phyloP scores from a whole-genome alignment of 1,140 invertebrate species.

The Helicoverpa zea region DNA sequence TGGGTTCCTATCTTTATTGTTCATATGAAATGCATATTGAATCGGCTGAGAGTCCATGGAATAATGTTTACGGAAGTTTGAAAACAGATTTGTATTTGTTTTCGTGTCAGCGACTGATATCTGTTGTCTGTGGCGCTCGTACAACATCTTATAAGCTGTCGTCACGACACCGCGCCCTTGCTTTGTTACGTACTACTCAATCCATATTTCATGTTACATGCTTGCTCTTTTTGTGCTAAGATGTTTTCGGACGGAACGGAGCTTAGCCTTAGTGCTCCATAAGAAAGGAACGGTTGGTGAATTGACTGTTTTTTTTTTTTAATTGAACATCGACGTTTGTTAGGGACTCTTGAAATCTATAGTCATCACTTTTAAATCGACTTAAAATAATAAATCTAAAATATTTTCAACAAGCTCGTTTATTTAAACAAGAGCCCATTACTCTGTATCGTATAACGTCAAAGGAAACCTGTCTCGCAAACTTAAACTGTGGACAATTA shows the following conservation, averaged over 20 bases:
- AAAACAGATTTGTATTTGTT: conserved; percentile 20
- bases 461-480: conserved; percentile 8
- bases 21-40: conserved; percentile 40
- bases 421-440: not conserved
- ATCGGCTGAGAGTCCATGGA: conserved; percentile 15
- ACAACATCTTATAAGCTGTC: conserved; percentile 26
- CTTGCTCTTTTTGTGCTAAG: not conserved
- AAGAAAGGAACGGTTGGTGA: not conserved
- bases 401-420: not conserved
- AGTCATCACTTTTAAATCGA: too few species aligned
- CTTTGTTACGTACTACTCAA: conserved; percentile 12
- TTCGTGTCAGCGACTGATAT: conserved; percentile 31
- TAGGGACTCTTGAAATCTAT: too few species aligned
- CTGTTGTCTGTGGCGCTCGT: conserved; percentile 6
- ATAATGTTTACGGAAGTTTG: conserved; percentile 36
- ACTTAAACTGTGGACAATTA: conserved; percentile 48
- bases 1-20: conserved; percentile 34
- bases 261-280: not conserved
- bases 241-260: conserved; percentile 10
- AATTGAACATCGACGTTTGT: too few species aligned
- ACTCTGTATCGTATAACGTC: conserved; percentile 12
- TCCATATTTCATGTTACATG: not conserved
- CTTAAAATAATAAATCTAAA: not conserved
- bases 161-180: conserved; percentile 19
- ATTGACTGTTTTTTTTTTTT: too few species aligned